phyloP scores from a whole-genome alignment of 2,888 invertebrate species.

The Ormyrus rosae region DNA sequence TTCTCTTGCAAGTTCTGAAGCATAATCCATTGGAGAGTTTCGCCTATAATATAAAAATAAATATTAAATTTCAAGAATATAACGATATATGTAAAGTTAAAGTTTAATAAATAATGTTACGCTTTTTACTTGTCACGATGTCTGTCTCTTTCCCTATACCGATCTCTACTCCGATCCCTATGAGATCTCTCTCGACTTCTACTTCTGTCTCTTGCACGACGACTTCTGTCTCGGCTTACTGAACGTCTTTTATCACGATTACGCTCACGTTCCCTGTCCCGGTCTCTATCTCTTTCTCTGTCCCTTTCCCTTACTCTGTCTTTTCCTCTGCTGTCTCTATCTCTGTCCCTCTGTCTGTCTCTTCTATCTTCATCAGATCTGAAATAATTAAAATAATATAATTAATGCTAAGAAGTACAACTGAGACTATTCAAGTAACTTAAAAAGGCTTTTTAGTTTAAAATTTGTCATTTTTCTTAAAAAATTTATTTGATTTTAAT shows the following conservation, averaged over 20 bases:
- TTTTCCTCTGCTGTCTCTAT: slow-evolving; percentile 63
- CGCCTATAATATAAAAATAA: slow-evolving; percentile 62
- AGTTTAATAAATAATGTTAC: background rate
- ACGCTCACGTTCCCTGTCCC: slow-evolving; percentile 66
- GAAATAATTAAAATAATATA: slow-evolving; percentile 33
- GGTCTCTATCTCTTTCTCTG: slow-evolving; percentile 69
- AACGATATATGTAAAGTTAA: background rate
- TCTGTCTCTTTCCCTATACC: slow-evolving; percentile 70
- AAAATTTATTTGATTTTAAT: slow-evolving; percentile 14
- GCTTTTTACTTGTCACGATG: slow-evolving; percentile 68
- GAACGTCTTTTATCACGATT: slow-evolving; percentile 67
- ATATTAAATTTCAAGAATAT: background rate
- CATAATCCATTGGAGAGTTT: slow-evolving; percentile 71
- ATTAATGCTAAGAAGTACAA: background rate
- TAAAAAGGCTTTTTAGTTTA: background rate
- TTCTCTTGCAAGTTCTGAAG: slow-evolving; percentile 73
- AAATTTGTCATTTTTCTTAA: slow-evolving; percentile 12
- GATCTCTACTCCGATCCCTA: slow-evolving; percentile 68
- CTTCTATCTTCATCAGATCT: slow-evolving; percentile 67
- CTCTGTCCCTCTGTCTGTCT: slow-evolving; percentile 39
- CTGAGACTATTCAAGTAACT: background rate
- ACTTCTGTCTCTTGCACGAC: slow-evolving; percentile 72
- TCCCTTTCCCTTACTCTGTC: slow-evolving; percentile 70
- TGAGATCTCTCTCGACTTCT: slow-evolving; percentile 72
- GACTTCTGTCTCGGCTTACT: slow-evolving; percentile 68